Base-by-base conservation (phyloP, 2,113 vertebrate genomes). In the Psettodes erumei region DNA sequence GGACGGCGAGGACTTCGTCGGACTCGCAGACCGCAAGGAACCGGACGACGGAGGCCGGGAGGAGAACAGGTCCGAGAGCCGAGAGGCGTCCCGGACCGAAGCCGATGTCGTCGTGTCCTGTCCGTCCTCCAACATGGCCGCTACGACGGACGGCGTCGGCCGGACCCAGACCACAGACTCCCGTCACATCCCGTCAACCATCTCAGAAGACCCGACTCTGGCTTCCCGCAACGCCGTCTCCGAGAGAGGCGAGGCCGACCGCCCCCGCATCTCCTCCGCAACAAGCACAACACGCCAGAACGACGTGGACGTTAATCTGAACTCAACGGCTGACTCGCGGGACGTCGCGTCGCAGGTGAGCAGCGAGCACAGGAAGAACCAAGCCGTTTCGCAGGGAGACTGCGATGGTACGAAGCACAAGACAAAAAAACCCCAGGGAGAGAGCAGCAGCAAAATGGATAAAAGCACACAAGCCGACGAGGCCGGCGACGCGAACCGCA, bases 31-130 rank as follows among this genome's bases (percentile, higher is more conserved):
- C 6, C 51, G 37, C 23, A 70, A 74, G 11, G 59, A 50, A 3
- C 50, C 21, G 15, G 76, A 73, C 21, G 42, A 51, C 7, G 77
- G 23, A 18, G 67, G 33, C 42, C 33, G 30, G 5, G 78, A 68
- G 37, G 76, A 82, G 67, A 58, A 30, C 12, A 76, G 19, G 33
- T 45, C 63, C 10, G 78, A 84, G 23, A 80, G 67, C 66, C 88
- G 50, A 64, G 86, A 86, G 11, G 37, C 6, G 1, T 75, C 82
- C 55, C 80, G 64, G 58, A 65, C 88, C 27, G 94, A 94, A 59
- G 88, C 89, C 0, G 92, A 94, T 65, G 81, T 88, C n/a, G 94
- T 93, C 79, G 85, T 92, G 27, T 82, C 93, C 23, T 94, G 94
- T 58, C 55, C 89, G 50, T 94, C 94, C 78, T 93, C 91, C 43